Conservation (phyloP, 2,888 invertebrate genomes). For the Acrobasis consociella region DNA sequence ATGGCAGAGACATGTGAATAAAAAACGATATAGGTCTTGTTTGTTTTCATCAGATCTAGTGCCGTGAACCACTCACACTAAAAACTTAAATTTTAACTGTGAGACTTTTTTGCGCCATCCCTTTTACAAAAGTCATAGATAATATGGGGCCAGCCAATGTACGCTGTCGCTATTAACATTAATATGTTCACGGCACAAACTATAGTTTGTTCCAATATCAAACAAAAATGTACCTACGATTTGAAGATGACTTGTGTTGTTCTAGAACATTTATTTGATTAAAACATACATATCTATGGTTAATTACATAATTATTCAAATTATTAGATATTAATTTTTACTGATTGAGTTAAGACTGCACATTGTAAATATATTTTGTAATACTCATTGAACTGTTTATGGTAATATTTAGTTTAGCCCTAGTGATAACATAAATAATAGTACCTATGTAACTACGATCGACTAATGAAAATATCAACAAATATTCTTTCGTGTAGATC, state of each 20-base stretch:
- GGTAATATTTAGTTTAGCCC: conserved; percentile 36
- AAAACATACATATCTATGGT: conserved; percentile 65
- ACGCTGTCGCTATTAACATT: too few species aligned
- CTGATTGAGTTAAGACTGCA: conserved; percentile 68
- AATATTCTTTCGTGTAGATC: neutral
- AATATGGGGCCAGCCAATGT: too few species aligned
- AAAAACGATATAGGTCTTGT: too few species aligned
- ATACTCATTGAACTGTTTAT: conserved; percentile 47
- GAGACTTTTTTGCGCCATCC: too few species aligned
- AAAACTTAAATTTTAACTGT: too few species aligned
- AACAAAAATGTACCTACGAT: neutral
- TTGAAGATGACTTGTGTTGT: conserved; percentile 1
- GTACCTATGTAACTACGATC: conserved; percentile 3
- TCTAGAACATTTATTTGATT: conserved; percentile 17
- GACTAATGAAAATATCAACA: neutral
- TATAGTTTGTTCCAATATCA: neutral
- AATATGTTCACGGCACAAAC: too few species aligned
- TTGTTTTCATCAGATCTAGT: too few species aligned
- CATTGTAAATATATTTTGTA: conserved; percentile 66
- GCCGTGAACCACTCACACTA: too few species aligned
- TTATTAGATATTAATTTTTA: conserved; percentile 49
- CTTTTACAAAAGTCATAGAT: too few species aligned
- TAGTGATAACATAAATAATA: conserved; percentile 33
- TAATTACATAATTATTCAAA: conserved; percentile 56
- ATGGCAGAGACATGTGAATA: too few species aligned